Base-by-base conservation (phyloP, 2,888 invertebrate species). In the Periphyllus acericola region DNA sequence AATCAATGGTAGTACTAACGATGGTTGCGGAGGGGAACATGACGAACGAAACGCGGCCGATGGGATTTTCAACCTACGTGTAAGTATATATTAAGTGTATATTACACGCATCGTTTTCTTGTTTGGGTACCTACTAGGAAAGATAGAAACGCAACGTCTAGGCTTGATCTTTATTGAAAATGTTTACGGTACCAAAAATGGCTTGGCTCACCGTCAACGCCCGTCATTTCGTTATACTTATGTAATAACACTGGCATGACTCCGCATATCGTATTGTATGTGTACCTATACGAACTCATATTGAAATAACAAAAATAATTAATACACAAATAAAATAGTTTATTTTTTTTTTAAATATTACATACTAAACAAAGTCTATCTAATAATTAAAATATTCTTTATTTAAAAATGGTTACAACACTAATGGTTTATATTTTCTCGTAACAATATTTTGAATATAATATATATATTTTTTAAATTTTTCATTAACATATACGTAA, bases 261-360 rank as follows among this genome's bases (percentile, higher is more conserved):
- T 25, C 21, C 6, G 60, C 60, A 60, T 5, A 60, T 60, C 21
- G 60, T 25, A 60, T 60, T 60, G 60, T 25, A 36, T 52, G 52
- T 52, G 60, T 25, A 25, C 21, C 2, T 11, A 4, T 25, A 68
- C 29, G 1, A 68, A 25, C 60, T 19, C 60, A 60, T 19, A 60
- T n/a, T 68, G 29, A 29, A 29, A 71, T 71, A 36, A 40, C 55
- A 46, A 46, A 52, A 76, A 34, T 8, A 11, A 9, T 60, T 78
- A n/a, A 34, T 86, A 86, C 79, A 86, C 72, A 86, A 86, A 86
- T 86, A 86, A 86, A 86, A 86, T 86, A 68, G 79, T 86, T 86
- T 86, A 71, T 52, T 52, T 75, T 46, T 75, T 75, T 75, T 76
- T 40, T 66, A 66, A 76, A 76, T 75, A 84, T 76, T 76, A 84